phyloP scores from a whole-genome alignment of 2,113 vertebrate species.

The Alexandromys fortis region DNA sequence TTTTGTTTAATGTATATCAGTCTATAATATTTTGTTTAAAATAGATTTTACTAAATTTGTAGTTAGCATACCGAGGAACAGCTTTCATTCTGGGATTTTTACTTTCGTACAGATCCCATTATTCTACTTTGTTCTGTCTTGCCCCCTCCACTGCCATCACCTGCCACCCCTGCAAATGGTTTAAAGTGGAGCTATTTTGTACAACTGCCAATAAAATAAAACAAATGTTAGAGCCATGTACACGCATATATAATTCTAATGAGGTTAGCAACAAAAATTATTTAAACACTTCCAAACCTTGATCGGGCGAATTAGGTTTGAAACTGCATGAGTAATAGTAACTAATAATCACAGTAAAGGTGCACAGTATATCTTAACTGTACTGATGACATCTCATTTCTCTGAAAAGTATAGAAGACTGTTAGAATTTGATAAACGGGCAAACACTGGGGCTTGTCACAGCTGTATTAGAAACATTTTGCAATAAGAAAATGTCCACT shows the following conservation, averaged over 20 bases:
- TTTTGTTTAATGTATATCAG: conserved; percentile 5
- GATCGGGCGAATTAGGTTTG: neutral
- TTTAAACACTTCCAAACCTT: neutral
- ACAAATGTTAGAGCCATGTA: neutral
- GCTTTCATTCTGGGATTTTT: neutral
- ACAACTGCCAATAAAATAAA: conserved; percentile 7
- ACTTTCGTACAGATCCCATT: neutral
- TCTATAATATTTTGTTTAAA: neutral
- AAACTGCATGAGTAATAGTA: neutral
- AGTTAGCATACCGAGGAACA: neutral
- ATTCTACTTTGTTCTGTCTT: neutral
- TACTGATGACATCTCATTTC: neutral
- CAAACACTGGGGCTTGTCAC: neutral
- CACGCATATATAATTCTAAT: neutral
- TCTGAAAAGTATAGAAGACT: neutral
- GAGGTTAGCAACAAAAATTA: neutral
- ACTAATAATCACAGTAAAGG: neutral
- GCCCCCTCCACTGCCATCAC: neutral
- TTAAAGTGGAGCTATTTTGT: conserved; percentile 21
- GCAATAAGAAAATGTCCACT: neutral
- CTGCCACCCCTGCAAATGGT: neutral
- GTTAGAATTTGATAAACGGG: neutral
- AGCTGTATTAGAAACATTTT: neutral
- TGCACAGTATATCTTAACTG: neutral
- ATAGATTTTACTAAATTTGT: neutral